Evolutionary conservation across 2,797 vertebrate genomes (phyloP), one percentile per base, ranked within the genome.

Genomic region (Nannoperca australis): DNA sequence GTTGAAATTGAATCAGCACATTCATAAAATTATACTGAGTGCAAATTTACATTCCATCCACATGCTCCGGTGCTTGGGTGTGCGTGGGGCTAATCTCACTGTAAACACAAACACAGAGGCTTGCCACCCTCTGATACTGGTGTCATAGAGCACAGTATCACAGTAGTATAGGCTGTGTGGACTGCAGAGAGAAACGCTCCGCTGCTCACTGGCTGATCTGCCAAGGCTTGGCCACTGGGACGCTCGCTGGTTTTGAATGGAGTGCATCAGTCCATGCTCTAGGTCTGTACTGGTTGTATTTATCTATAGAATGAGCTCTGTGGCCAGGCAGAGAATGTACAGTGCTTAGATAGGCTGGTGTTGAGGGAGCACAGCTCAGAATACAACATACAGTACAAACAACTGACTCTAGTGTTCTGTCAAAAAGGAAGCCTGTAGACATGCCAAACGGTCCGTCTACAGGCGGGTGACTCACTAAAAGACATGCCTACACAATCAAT

Each of bases 11-110:
- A 91, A 85, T 90, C 72, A 78, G 81, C 73, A 67, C 73, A 76
- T 85, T 91, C 71, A 87, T 83, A 82, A 73, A 91, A 89, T 86
- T 73, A 88, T 67, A 63, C 62, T 1, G 47, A 61, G 70, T 76
- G 83, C 80, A 85, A 77, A 88, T 92, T 91, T 86, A 79, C 82
- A 90, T 90, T 91, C 63, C 27, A 13, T 63, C 56, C 73, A 73
- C 65, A 72, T 70, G 79, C 85, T 62, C 11, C 5, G 22, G 40
- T 79, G 85, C 69, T 78, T 51, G 75, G 54, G 51, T 76, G 47
- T 82, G 70, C 3, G n/a, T 85, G 71, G n/a, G 59, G 49, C 68
- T 90, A 89, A 90, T 92, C 91, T 87, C 68, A 72, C 58, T 72
- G 89, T 88, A 92, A 91, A 88, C 85, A 84, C 81, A 84, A 87